Percentiles rank a stretch among this genome's conserved stretches.
phyloP scores from a whole-genome alignment of 2,797 vertebrate genomes.

The Glossophaga mutica region DNA sequence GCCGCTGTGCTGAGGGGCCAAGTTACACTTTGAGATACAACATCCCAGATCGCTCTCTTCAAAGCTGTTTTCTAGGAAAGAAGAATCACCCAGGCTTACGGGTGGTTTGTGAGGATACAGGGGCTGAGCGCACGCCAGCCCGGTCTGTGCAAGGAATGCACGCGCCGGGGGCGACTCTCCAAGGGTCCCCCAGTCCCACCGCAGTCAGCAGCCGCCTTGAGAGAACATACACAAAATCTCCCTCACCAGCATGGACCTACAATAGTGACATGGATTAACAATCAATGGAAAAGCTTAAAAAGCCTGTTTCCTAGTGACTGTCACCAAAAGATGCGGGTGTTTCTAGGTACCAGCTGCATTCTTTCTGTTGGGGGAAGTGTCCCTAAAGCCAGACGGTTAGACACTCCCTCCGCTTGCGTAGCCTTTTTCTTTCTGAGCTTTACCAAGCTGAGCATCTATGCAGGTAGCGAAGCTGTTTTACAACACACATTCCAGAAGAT shows the following conservation, averaged over 20 bases:
- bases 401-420: neutral
- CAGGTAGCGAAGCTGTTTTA: neutral
- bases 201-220: neutral
- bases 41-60: neutral
- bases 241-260: neutral
- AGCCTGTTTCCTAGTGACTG: neutral
- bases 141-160: neutral
- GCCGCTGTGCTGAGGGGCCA: neutral
- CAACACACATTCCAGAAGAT: neutral
- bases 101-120: neutral
- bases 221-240: neutral
- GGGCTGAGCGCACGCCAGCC: neutral
- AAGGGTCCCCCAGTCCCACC: neutral
- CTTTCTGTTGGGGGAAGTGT: slow-evolving; percentile 19
- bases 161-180: neutral
- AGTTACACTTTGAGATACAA: neutral
- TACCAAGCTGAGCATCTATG: neutral
- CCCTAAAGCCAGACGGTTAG: neutral
- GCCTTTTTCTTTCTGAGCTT: neutral
- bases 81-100: neutral
- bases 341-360: neutral
- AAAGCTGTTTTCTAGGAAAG: neutral
- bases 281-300: neutral
- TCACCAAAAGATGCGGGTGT: neutral
- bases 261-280: neutral